A percentile compares a stretch with the other conserved stretches of the same genome.
Evolutionary conservation across 2,888 invertebrate genomes (phyloP).

Genomic region (Scaptomyza parva): DNA sequence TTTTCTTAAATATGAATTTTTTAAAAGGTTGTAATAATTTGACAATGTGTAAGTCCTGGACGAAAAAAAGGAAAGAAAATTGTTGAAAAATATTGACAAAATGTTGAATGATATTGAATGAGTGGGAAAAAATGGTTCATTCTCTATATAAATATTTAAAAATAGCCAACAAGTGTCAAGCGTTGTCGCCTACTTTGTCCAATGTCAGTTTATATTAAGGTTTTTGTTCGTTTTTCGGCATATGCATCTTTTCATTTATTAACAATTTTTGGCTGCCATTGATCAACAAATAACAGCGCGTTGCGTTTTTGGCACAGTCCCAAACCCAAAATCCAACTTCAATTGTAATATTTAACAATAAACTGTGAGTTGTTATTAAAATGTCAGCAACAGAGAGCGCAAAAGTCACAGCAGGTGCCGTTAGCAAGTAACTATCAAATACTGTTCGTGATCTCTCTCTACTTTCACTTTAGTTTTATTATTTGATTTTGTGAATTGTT

Average conservation of each 20-base stretch:
- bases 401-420: slow-evolving; percentile 23
- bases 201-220: slow-evolving; percentile 6
- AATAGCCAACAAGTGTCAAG: slow-evolving; percentile 21
- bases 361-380: slow-evolving; percentile 38
- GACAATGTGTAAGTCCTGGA: slow-evolving; percentile 36
- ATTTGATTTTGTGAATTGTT: neutral
- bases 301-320: slow-evolving; percentile 11
- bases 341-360: slow-evolving; percentile 40
- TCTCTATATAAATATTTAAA: neutral
- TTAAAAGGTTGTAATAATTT: slow-evolving; percentile 56
- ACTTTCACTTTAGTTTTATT: neutral
- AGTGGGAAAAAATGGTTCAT: neutral
- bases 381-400: slow-evolving; percentile 40
- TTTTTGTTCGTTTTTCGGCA: slow-evolving; percentile 27
- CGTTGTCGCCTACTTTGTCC: slow-evolving; percentile 23
- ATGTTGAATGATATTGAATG: slow-evolving; percentile 13
- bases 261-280: slow-evolving; percentile 15
- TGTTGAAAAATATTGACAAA: slow-evolving; percentile 35
- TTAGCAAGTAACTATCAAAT: slow-evolving; percentile 14
- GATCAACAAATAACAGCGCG: slow-evolving; percentile 17
- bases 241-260: slow-evolving; percentile 31
- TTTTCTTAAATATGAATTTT: slow-evolving; percentile 44
- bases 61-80: slow-evolving; percentile 9
- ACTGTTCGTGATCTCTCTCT: slow-evolving; percentile 23
- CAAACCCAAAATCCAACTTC: too few relatives aligned